Percentiles rank a stretch among this genome's conserved stretches.
These are phyloP conservation scores for Helarctos malayanus DNA, from an alignment of 2,797 vertebrate genomes.

Conservation along the genomic window DNA sequence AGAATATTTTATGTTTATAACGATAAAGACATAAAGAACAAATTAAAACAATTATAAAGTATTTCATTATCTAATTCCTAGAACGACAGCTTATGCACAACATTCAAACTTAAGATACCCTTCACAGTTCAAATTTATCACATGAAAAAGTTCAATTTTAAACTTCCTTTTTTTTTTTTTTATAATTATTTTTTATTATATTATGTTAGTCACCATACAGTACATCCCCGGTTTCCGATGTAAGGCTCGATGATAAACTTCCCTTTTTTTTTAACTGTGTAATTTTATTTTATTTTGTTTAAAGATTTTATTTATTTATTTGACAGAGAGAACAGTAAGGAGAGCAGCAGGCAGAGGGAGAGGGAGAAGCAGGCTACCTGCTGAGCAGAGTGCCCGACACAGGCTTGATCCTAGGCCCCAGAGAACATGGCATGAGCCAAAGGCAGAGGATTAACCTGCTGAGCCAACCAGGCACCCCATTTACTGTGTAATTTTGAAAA, in stretches of 20 bases:
- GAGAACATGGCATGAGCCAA: too few species aligned
- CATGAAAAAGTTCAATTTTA: constrained; percentile 50
- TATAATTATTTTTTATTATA: too few species aligned
- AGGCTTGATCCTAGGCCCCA: too few species aligned
- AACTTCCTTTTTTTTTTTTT: neutral
- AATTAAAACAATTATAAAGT: constrained; percentile 57
- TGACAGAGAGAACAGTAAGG: too few species aligned
- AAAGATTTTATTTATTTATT: too few species aligned
- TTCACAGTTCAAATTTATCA: constrained; percentile 41
- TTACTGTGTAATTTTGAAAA: neutral
- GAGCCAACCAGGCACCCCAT: too few species aligned
- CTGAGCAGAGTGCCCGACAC: too few species aligned
- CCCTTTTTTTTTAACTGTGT: neutral
- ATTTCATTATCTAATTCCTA: constrained; percentile 40
- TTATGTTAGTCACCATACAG: too few species aligned
- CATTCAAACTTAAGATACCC: constrained; percentile 11
- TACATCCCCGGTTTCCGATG: too few species aligned
- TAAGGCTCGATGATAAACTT: neutral
- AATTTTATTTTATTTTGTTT: neutral
- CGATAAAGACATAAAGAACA: constrained; percentile 31
- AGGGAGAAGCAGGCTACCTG: too few species aligned
- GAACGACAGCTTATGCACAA: neutral
- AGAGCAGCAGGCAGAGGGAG: too few species aligned
- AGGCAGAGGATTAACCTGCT: too few species aligned
- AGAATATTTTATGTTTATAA: constrained; percentile 71